A percentile compares a stretch with the other conserved stretches of the same genome.
Evolutionary conservation across 30 jellyfish, hydroid and myxozoan species (phyloP).

Genomic region (Calvadosia cruxmelitensis): DNA sequence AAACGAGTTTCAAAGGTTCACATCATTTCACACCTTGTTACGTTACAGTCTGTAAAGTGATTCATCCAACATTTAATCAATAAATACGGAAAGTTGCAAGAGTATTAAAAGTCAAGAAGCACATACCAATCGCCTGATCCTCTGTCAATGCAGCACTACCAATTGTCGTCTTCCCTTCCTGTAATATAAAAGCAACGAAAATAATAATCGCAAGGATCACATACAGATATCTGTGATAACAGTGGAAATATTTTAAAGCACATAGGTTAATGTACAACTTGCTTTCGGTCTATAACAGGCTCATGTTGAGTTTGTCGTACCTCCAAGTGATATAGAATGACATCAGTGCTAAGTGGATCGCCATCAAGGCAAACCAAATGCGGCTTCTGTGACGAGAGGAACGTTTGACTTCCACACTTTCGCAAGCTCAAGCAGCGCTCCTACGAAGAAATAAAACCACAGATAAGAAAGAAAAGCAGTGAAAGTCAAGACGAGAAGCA

Average conservation of each 20-base stretch:
- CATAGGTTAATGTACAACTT: no score
- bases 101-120: no score
- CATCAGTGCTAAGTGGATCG: slow-evolving; percentile 86
- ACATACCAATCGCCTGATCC: slow-evolving; percentile 83
- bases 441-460: slow-evolving; percentile 14
- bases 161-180: slow-evolving; percentile 79
- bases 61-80: no score
- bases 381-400: slow-evolving; percentile 71
- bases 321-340: slow-evolving; percentile 76
- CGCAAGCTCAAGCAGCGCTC: slow-evolving; percentile 56
- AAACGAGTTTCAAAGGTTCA: no score
- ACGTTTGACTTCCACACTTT: slow-evolving; percentile 69
- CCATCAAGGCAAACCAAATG: slow-evolving; percentile 84
- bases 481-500: background rate
- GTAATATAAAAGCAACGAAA: background rate
- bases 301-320: no score
- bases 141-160: slow-evolving; percentile 79
- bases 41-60: no score
- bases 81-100: no score
- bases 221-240: no score
- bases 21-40: no score
- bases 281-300: no score
- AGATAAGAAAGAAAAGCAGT: background rate
- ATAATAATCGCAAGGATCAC: no score
- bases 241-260: no score